A percentile compares a stretch with the other conserved stretches of the same genome.
These are phyloP conservation scores for Leptodirus hochenwartii DNA, from an alignment of 2,888 invertebrate genomes.

Conservation along the genomic window DNA sequence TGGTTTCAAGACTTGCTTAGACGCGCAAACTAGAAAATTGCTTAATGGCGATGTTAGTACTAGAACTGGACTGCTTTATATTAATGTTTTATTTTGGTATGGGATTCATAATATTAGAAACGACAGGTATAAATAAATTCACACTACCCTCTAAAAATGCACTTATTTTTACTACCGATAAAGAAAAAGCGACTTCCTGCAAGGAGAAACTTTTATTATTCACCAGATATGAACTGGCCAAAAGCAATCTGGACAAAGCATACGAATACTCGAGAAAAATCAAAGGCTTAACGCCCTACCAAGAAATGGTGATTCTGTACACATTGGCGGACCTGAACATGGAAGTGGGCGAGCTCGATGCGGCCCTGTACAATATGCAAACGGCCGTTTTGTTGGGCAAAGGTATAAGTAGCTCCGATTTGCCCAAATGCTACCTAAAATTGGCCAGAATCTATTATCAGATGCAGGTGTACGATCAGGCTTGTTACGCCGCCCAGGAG, in stretches of 20 bases:
- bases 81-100: conserved; percentile 29
- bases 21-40: conserved; percentile 24
- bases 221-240: conserved; percentile 20
- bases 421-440: conserved; percentile 26
- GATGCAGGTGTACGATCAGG: conserved; percentile 22
- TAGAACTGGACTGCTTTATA: conserved; percentile 25
- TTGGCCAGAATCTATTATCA: conserved; percentile 25
- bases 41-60: conserved; percentile 22
- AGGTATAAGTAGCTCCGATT: conserved; percentile 27
- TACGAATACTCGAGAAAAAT: conserved; percentile 25
- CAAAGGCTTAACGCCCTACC: conserved; percentile 25
- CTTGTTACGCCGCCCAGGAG: conserved; percentile 22
- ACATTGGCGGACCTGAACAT: conserved; percentile 25
- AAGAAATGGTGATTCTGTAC: conserved; percentile 29
- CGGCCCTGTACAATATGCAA: conserved; percentile 25
- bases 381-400: conserved; percentile 27
- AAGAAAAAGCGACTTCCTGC: too few relatives aligned
- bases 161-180: too few relatives aligned
- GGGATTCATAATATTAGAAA: conserved; percentile 26
- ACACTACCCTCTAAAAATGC: too few relatives aligned
- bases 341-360: conserved; percentile 23
- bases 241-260: conserved; percentile 23
- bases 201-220: too few relatives aligned
- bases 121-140: too few relatives aligned
- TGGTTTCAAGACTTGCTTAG: conserved; percentile 27